Evolutionary conservation across 1,140 invertebrate genomes (phyloP), one percentile per base, ranked within the genome.

Genomic region (Sminthurinus signatus): DNA sequence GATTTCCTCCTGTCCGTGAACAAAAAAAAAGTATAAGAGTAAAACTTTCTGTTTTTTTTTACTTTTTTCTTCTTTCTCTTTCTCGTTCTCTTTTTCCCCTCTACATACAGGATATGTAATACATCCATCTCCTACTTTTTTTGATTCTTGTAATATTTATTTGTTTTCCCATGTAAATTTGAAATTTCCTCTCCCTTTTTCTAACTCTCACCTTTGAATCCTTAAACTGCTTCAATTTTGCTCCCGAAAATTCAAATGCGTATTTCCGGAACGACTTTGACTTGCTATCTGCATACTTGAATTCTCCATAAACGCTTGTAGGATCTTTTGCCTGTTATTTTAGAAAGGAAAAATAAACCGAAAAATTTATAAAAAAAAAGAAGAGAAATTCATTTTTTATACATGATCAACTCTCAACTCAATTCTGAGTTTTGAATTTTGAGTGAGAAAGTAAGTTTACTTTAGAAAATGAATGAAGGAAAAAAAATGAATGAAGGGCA

Each of bases 191-290:
- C 44, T 21, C n/a, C 44, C 27, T 28, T 25, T 8, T n/a, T 36
- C 32, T 36, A 27, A 46, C 8, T 46, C 54, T 76, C 75, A 86
- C 86, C 73, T 82, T 82, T 76, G 85, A 83, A 75, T 90, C 87
- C 74, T 92, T 93, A 70, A 86, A 90, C 67, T 85, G 86, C 65
- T 81, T 85, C n/a, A 95, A 78, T 73, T 84, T 87, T 0, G 83
- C 83, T 71, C 88, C 84, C 46, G 81, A 85, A 70, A 93, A 85
- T 75, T 92, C 87, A 73, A 92, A 88, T 57, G 84, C 82, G 73
- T 84, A 85, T 60, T 78, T 79, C 72, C 88, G 90, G 69, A 91
- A 90, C 2, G 81, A 78, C 73, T 89, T 92, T 12, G 82, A 83
- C 63, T 85, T 83, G 51, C 80, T 82, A 73, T 87, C 88, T n/a